Conservation (phyloP, 2,113 vertebrate genomes). For the Nothobranchius kuhntae region DNA sequence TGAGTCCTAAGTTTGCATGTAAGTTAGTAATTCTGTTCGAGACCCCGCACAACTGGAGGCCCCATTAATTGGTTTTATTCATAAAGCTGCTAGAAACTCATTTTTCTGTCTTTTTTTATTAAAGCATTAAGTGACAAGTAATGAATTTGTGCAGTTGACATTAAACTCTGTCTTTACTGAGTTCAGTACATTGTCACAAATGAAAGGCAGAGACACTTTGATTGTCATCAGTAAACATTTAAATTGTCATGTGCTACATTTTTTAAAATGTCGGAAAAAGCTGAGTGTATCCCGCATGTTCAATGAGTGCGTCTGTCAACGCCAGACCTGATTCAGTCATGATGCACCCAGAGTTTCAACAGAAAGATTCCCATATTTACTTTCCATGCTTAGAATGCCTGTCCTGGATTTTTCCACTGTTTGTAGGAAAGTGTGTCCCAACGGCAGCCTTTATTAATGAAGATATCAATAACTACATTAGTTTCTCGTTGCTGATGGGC, state of each 20-base stretch:
- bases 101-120: too few species aligned
- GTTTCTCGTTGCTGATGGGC: constrained; percentile 24
- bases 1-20: too few species aligned
- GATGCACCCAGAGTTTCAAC: constrained; percentile 30
- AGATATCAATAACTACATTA: constrained; percentile 33
- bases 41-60: too few species aligned
- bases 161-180: too few species aligned
- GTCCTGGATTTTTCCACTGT: constrained; percentile 67
- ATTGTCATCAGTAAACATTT: too few species aligned
- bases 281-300: neutral
- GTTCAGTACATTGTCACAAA: too few species aligned
- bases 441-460: constrained; percentile 36
- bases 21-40: too few species aligned
- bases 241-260: neutral
- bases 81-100: too few species aligned
- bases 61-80: too few species aligned
- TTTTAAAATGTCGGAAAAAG: neutral
- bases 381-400: constrained; percentile 62
- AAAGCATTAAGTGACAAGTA: too few species aligned
- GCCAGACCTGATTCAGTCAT: constrained; percentile 39
- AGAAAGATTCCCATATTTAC: constrained; percentile 69
- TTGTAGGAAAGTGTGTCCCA: constrained; percentile 63
- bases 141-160: too few species aligned
- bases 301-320: neutral
- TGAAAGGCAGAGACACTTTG: too few species aligned